Base-by-base conservation (phyloP, 1,140 invertebrate species). In the Stegodyphus mimosarum region DNA sequence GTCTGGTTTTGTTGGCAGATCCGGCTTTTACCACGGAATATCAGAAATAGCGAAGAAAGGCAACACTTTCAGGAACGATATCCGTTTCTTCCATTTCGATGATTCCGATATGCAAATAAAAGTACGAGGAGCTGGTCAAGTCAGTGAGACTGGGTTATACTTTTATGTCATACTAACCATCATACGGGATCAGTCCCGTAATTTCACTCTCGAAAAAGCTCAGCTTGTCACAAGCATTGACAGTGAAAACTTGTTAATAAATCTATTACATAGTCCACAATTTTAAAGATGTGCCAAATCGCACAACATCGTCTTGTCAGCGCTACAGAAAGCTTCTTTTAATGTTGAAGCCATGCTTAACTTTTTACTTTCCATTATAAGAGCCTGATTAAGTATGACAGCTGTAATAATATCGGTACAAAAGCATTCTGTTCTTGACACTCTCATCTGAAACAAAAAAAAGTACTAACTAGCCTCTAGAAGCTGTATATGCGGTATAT, bases 101-200 rank as follows among this genome's bases (percentile, higher is more conserved):
- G 81, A 84, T 53, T 84, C 81, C 6, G 81, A 84, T 50, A 84
- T 84, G 81, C 71, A 84, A 17, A 76, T 84, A 17, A 84, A 84
- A 60, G 81, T 84, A 7, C 60, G 81, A 13, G 81, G 81, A 1
- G 81, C 81, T 11, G 81, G 81, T 10, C 81, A 84, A 9, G 66
- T 70, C 7, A 70, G 60, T 17, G 81, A 84, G 60, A 75, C 60
- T 5, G 81, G 81, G 50, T 50, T 84, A 6, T 84, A 75, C 50
- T 84, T 83, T 55, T 84, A 84, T 49, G 81, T 84, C 6, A 10
- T 84, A 48, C 18, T 84, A 9, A 75, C 64, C 49, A 84, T 84
- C 51, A 84, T 84, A 13, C n/a, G 81, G 11, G 81, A 84, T 70
- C 81, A 84, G 15, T 84, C 81, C 6, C 66, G 81, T 6, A 84